phyloP scores from a whole-genome alignment of 1,140 invertebrate genomes.

The Temnothorax nylanderi region DNA sequence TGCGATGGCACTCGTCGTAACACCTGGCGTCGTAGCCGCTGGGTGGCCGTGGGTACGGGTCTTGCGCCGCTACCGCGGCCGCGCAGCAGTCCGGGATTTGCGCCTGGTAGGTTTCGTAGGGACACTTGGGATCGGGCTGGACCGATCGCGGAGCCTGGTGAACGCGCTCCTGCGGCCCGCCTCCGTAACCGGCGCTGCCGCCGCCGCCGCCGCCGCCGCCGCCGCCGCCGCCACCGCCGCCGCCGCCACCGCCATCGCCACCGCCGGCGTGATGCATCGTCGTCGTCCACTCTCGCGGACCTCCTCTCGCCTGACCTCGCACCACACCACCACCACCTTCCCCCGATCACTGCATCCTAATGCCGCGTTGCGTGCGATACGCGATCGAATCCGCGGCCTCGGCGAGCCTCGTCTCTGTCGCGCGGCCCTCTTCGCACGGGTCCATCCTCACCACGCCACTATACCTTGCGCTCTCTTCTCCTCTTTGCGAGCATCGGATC shows the following conservation, averaged over 20 bases:
- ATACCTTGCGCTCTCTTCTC: neutral
- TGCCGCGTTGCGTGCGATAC: slow-evolving; percentile 14
- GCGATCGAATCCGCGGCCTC: slow-evolving; percentile 43
- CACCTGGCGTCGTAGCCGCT: slow-evolving; percentile 83
- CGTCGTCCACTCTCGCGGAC: slow-evolving; percentile 58
- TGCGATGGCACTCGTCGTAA: slow-evolving; percentile 83
- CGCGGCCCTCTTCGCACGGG: slow-evolving; percentile 28
- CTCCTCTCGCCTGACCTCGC: slow-evolving; percentile 50
- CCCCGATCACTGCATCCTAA: slow-evolving; percentile 69
- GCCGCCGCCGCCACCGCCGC: neutral
- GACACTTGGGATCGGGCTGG: slow-evolving; percentile 80
- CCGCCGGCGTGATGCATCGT: slow-evolving; percentile 68
- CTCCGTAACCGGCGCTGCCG: slow-evolving; percentile 75
- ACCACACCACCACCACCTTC: slow-evolving; percentile 34
- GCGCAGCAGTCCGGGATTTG: slow-evolving; percentile 85
- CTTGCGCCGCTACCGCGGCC: slow-evolving; percentile 79
- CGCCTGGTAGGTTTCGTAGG: slow-evolving; percentile 81
- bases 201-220: neutral
- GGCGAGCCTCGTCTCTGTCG: slow-evolving; percentile 61
- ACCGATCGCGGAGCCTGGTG: slow-evolving; percentile 79
- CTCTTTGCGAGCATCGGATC: neutral
- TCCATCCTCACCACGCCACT: slow-evolving; percentile 59
- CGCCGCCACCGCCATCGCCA: neutral
- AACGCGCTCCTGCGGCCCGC: slow-evolving; percentile 83
- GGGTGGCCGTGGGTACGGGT: slow-evolving; percentile 82